Evolutionary conservation across 1,140 invertebrate species (phyloP).

Genomic region (Drosophila arawakana): DNA sequence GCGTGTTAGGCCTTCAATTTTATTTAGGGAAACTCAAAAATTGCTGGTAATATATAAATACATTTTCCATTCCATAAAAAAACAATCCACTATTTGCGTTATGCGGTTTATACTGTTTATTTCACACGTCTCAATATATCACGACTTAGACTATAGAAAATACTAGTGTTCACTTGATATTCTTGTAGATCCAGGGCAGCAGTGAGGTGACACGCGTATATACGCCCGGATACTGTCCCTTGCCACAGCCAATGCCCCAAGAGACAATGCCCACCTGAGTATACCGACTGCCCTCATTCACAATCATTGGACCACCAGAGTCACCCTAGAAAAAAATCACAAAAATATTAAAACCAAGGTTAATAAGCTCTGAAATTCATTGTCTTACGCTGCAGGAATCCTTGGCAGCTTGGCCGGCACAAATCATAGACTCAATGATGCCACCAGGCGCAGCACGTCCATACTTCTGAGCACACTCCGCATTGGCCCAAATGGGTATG

Average conservation of each 20-base stretch:
- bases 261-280: conserved; percentile 95
- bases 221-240: conserved; percentile 94
- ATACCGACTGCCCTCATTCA: conserved; percentile 90
- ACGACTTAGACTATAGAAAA: conserved; percentile 68
- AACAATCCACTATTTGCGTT: background rate
- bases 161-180: conserved; percentile 82
- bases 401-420: conserved; percentile 91
- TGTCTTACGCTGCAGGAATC: conserved; percentile 95
- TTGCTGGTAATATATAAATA: too few relatives aligned
- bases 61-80: background rate
- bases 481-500: conserved; percentile 93
- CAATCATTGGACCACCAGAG: conserved; percentile 95
- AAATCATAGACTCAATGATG: conserved; percentile 94
- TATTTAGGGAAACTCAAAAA: background rate
- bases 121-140: conserved; percentile 57
- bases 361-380: background rate
- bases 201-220: conserved; percentile 89
- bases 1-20: background rate
- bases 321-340: conserved; percentile 89
- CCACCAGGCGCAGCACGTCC: conserved; percentile 94
- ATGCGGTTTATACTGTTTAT: conserved; percentile 40
- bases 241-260: conserved; percentile 97
- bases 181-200: conserved; percentile 91
- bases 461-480: conserved; percentile 91
- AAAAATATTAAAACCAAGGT: background rate